These are phyloP conservation scores for Endotricha flammealis DNA, from an alignment of 2,888 invertebrate genomes.

Conservation along the genomic window DNA sequence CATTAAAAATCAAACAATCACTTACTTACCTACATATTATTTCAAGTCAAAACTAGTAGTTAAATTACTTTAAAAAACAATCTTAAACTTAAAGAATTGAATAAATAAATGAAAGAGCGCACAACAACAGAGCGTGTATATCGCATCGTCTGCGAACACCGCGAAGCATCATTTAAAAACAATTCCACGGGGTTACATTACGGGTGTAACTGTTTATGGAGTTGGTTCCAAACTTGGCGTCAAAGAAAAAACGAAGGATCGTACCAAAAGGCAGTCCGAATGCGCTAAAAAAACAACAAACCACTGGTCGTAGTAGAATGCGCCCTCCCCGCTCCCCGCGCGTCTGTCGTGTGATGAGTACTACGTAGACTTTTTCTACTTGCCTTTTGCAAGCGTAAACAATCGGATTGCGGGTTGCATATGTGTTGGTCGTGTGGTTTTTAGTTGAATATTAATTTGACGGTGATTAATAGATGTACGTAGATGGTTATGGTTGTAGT, in stretches of 20 bases:
- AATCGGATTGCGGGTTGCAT: conserved; percentile 28
- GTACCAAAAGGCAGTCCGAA: conserved; percentile 64
- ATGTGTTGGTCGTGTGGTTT: conserved; percentile 35
- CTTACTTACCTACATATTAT: too few relatives aligned
- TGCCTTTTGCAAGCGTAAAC: conserved; percentile 34
- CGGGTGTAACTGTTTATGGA: conserved; percentile 72
- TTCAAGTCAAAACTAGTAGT: too few relatives aligned
- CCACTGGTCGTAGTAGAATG: conserved; percentile 50
- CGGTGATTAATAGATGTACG: conserved; percentile 7
- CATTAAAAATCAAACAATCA: too few relatives aligned
- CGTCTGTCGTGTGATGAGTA: conserved; percentile 40
- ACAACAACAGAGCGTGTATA: conserved; percentile 25
- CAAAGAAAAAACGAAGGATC: conserved; percentile 62
- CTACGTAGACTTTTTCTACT: conserved; percentile 53
- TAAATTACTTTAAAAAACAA: too few relatives aligned
- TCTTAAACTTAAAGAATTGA: neutral
- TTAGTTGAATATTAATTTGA: conserved; percentile 12
- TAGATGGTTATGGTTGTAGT: too few relatives aligned
- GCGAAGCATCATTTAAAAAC: conserved; percentile 62
- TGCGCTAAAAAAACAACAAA: conserved; percentile 50
- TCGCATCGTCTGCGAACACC: conserved; percentile 34
- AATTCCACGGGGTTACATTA: conserved; percentile 73
- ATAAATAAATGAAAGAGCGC: conserved; percentile 15
- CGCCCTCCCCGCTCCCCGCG: conserved; percentile 26
- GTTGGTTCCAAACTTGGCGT: conserved; percentile 66